Percentiles rank a stretch among this genome's conserved stretches.
phyloP scores from a whole-genome alignment of 2,113 vertebrate genomes.

The Physeter macrocephalus region DNA sequence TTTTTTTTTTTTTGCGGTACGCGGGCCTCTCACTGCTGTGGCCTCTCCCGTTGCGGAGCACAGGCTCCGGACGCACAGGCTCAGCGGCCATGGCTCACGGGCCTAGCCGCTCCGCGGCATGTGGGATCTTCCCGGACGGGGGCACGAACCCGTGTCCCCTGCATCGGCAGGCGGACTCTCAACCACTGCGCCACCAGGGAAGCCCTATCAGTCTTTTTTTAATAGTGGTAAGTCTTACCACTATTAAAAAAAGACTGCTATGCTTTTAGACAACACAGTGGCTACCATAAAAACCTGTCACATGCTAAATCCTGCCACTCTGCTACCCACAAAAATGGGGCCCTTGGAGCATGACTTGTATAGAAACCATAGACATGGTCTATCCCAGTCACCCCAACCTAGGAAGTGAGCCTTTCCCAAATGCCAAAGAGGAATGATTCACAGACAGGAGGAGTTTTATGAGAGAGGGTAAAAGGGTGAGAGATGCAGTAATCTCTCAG shows the following conservation, averaged over 20 bases:
- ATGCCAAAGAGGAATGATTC: neutral
- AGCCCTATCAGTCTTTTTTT: neutral
- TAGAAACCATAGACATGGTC: neutral
- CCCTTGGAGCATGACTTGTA: neutral
- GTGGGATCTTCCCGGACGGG: too few relatives aligned
- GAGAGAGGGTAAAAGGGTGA: neutral
- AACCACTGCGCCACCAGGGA: too few relatives aligned
- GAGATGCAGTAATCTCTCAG: neutral
- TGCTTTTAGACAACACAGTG: neutral
- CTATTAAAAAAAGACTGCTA: too few relatives aligned
- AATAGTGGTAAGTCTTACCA: too few relatives aligned
- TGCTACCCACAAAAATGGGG: neutral
- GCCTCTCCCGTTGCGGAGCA: too few relatives aligned
- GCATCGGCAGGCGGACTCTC: too few relatives aligned
- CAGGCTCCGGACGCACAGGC: too few relatives aligned
- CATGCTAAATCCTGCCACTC: neutral
- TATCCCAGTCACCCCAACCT: neutral
- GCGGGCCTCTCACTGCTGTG: too few relatives aligned
- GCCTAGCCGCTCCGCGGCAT: too few relatives aligned
- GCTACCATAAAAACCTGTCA: neutral
- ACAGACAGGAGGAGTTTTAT: neutral
- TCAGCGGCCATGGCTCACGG: too few relatives aligned
- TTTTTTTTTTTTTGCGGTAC: too few relatives aligned
- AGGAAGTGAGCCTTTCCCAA: neutral
- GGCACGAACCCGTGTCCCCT: too few relatives aligned